Evolutionary conservation across 1,140 invertebrate species (phyloP), one percentile per base, ranked within the genome.

Genomic region (Drosophila jambulina): DNA sequence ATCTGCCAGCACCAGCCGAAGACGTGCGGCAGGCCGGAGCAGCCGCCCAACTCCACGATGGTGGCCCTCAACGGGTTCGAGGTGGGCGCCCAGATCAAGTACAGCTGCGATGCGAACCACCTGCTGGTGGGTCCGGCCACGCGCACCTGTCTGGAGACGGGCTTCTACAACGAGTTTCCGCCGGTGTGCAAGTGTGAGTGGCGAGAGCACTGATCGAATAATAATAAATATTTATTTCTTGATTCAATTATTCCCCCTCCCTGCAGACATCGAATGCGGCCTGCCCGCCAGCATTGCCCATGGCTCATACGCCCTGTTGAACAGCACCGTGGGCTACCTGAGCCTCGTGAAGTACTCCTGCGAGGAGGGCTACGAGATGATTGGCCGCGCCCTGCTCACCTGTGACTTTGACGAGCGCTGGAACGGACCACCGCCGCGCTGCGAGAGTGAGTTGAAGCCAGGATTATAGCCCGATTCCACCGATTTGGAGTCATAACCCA

Each of bases 1-100:
- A 98, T 99, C 70, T 99, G 98, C 91, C 98, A 99, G 93, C 97
- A 98, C 93, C 96, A 98, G 86, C 97, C 98, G 2, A 96, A 96
- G 91, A 96, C 97, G 17, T 98, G 98, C 86, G 98, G 98, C 12
- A 94, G 96, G 56, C 98, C 98, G 0, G 97, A 98, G 92, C 97
- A 98, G 91, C 97, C 97, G 2, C 97, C 97, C 12, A 98, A 99
- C 93, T 98, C 97, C 2, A 98, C 97, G 6, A 97, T 99, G 95
- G 92, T 95, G 0, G 93, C 94, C 4, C 92, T 94, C 21, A 93
- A 92, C 23, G 95, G 95, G 63, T 98, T 97, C 92, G 95, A 97
- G 75, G 97, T 98, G 2, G 97, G 97, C 0, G 95, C 97, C 2
- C 95, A 94, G n/a, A 96, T 99, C 25, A 96, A 98, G 80, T 98